Percentiles rank a stretch among this genome's conserved stretches.
phyloP scores from a whole-genome alignment of 2,113 vertebrate species.

The Oreochromis spilurus region DNA sequence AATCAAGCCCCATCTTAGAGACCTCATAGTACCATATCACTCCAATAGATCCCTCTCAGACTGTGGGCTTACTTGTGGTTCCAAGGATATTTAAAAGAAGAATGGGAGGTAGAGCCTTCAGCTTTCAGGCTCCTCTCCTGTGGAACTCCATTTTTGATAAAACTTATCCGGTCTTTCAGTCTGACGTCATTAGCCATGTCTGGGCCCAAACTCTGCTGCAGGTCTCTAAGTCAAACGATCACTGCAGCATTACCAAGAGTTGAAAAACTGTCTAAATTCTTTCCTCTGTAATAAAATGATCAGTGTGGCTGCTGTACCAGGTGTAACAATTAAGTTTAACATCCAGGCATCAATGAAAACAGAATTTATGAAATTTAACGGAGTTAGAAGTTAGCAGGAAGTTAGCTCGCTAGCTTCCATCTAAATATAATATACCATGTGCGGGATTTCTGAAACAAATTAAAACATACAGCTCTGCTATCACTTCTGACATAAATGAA shows the following conservation, averaged over 20 bases:
- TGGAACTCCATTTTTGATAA: neutral
- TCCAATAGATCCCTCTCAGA: neutral
- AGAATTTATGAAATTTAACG: neutral
- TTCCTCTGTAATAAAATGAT: neutral
- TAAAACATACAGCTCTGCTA: accelerated
- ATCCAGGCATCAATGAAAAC: neutral
- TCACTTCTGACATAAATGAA: neutral
- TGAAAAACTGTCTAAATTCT: neutral
- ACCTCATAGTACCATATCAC: neutral
- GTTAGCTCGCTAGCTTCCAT: neutral
- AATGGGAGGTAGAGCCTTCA: neutral
- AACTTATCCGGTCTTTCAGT: neutral
- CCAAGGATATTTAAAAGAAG: neutral
- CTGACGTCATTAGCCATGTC: neutral
- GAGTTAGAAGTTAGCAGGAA: neutral
- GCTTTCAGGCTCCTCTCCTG: neutral
- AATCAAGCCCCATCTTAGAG: neutral
- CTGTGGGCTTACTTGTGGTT: neutral
- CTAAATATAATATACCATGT: neutral
- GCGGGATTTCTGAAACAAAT: neutral
- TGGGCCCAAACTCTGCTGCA: neutral
- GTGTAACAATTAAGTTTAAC: neutral
- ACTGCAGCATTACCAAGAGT: neutral
- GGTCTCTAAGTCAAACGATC: neutral
- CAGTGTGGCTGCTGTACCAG: neutral